These are phyloP conservation scores for Capra hircus DNA, from an alignment of 2,113 vertebrate species.

Conservation along the genomic window DNA sequence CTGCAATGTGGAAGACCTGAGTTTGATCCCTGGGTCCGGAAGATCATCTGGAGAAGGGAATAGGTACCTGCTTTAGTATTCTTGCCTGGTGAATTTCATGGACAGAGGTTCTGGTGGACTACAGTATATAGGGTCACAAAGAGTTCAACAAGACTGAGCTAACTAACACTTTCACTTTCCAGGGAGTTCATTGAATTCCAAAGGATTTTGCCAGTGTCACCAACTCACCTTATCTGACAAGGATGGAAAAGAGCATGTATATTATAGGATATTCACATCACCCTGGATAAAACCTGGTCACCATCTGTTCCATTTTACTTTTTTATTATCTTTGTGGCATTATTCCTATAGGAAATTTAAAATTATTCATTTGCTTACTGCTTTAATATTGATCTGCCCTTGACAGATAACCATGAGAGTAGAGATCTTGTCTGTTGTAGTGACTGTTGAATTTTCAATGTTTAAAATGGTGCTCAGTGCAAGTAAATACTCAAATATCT, in stretches of 20 bases:
- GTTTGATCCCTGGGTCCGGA: not conserved
- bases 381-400: not conserved
- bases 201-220: not conserved
- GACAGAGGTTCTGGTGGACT: not conserved
- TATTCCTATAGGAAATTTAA: not conserved
- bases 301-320: not conserved
- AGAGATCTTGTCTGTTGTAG: not conserved
- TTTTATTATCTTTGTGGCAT: not conserved
- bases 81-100: not conserved
- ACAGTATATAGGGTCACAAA: not conserved
- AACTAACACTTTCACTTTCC: not conserved
- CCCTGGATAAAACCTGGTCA: not conserved
- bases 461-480: not conserved
- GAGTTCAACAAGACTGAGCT: not conserved
- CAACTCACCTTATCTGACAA: not conserved
- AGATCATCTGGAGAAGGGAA: not conserved
- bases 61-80: not conserved
- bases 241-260: not conserved
- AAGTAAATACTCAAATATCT: not conserved
- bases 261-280: not conserved
- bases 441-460: not conserved
- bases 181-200: not conserved
- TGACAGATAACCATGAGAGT: not conserved
- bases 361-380: not conserved
- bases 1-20: rapidly evolving